A percentile compares a stretch with the other conserved stretches of the same genome.
Conservation (phyloP, 2,113 vertebrate species). For the Pseudonaja textilis region DNA sequence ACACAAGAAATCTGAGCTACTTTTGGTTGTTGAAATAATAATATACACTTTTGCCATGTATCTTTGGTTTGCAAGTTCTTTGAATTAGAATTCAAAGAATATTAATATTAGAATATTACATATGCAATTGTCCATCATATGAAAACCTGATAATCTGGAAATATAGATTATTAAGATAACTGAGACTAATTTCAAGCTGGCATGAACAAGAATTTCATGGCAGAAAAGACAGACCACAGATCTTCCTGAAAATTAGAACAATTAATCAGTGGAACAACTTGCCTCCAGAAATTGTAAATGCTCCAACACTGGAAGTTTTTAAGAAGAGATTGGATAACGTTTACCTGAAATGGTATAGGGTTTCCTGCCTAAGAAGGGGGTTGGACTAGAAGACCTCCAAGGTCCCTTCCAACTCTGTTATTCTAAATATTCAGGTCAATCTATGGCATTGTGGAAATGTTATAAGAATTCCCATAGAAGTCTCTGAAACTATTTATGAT, state of each 20-base stretch:
- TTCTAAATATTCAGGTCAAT: too few relatives aligned
- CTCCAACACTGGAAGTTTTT: too few relatives aligned
- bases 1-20: neutral
- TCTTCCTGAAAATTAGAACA: too few relatives aligned
- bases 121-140: neutral
- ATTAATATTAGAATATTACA: too few relatives aligned
- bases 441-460: neutral
- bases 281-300: too few relatives aligned
- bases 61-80: neutral
- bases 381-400: too few relatives aligned
- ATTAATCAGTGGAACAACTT: too few relatives aligned
- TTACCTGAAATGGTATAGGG: too few relatives aligned
- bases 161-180: neutral
- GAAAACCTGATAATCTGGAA: neutral
- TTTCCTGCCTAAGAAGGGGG: too few relatives aligned
- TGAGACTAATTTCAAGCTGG: neutral
- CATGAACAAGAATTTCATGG: rapidly evolving
- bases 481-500: neutral
- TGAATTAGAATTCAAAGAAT: too few relatives aligned
- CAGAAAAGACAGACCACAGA: neutral
- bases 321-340: too few relatives aligned
- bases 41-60: neutral
- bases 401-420: too few relatives aligned
- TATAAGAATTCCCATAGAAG: neutral
- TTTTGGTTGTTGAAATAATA: neutral